phyloP scores from a whole-genome alignment of 2,113 vertebrate species.

The rabbit (Oryctolagus cuniculus) region mOryCun1.1 NC_091452.1:2688001-2688500 shows the following conservation, averaged over 20 bases:
- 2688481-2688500: rapidly evolving
- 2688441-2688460: background rate
- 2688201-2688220: background rate
- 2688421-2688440: rapidly evolving
- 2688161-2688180: background rate
- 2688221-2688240: background rate
- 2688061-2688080: no score
- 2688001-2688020: no score
- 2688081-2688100: background rate
- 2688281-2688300: background rate
- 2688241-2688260: background rate
- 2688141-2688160: no score
- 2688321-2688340: background rate
- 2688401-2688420: rapidly evolving
- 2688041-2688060: background rate
- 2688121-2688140: background rate
- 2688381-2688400: background rate
- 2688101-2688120: background rate
- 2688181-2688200: no score
- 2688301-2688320: background rate
- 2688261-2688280: background rate
- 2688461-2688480: background rate
- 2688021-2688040: background rate
- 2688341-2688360: rapidly evolving
- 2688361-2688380: background rate